Base-by-base conservation (phyloP, 2,797 vertebrate species). In the Hippocampus kuda region DNA sequence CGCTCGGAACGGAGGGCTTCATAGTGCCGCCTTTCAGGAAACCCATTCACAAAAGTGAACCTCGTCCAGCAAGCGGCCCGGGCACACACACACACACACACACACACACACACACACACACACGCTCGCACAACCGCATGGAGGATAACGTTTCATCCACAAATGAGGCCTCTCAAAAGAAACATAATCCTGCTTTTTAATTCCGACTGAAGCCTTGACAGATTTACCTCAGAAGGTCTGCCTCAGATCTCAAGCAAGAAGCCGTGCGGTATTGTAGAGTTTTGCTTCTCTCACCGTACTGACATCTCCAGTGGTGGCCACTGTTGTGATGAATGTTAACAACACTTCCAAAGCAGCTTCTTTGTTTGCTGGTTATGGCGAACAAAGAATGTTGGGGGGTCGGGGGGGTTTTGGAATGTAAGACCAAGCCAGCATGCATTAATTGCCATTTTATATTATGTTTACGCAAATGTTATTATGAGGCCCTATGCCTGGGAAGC, bases 371-470 rank as follows among this genome's bases (percentile, higher is more conserved):
- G 4, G 24, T 26, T 57, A 13, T 4, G 11, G 54, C 72, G 59
- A 74, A 89, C 87, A 89, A 89, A 85, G 85, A 70, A 80, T 68
- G 76, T 79, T 75, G 81, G 79, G 85, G 85, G 5, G 44, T n/a
- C n/a, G 44, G 49, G 2, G 30, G 30, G 30, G 30, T 3, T 51
- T 51, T 51, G 49, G 49, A 51, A 87, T 84, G 9, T 57, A 69
- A 72, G 64, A 71, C 73, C 74, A 68, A 22, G 75, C 72, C 70
- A 80, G 66, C 68, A 61, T 69, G 72, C 74, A 70, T 73, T 70
- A 75, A 68, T 72, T 69, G 68, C 76, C 54, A 70, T 81, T 81
- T 81, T 70, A 85, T 83, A 81, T 70, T 69, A 65, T 74, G 30
- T 81, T 84, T 81, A 76, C 80, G 72, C 69, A 81, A 75, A 77